These are phyloP conservation scores for Acanthopleura granulata DNA, from an alignment of 2,888 invertebrate genomes.

Conservation along the genomic window DNA sequence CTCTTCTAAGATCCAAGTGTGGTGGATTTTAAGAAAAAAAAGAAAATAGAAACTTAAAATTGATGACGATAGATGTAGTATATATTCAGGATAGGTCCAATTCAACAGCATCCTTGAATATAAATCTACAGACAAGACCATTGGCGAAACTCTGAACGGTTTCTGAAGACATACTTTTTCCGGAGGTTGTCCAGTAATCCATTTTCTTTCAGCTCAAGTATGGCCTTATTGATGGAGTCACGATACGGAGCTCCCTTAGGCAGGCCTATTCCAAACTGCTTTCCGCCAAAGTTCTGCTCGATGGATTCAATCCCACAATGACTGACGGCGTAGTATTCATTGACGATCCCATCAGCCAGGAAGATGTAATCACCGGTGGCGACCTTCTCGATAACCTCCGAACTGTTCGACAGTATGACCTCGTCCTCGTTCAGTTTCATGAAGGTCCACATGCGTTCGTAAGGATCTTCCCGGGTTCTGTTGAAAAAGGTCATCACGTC, in stretches of 20 bases:
- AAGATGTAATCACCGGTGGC: constrained; percentile 40
- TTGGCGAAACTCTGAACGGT: too few relatives aligned
- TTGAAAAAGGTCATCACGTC: constrained; percentile 51
- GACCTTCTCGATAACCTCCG: constrained; percentile 40
- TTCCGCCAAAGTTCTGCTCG: constrained; percentile 53
- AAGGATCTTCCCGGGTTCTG: constrained; percentile 44
- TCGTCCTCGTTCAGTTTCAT: constrained; percentile 49
- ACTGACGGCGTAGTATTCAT: constrained; percentile 50
- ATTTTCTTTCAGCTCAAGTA: constrained; percentile 52
- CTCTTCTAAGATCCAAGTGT: too few relatives aligned
- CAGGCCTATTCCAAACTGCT: constrained; percentile 56
- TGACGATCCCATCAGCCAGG: constrained; percentile 52
- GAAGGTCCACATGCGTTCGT: constrained; percentile 58
- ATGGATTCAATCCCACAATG: constrained; percentile 55
- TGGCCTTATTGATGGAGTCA: constrained; percentile 52
- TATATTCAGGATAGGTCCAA: too few relatives aligned
- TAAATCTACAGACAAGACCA: too few relatives aligned
- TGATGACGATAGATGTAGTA: too few relatives aligned
- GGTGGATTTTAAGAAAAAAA: too few relatives aligned
- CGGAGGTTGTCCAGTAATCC: constrained; percentile 47
- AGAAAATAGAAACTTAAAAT: too few relatives aligned
- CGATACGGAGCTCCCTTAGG: constrained; percentile 58
- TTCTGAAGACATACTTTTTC: constrained; percentile 38
- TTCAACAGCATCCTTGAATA: too few relatives aligned
- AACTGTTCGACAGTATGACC: constrained; percentile 36